Evolutionary conservation across 2,888 invertebrate genomes (phyloP).

Genomic region (Megaustenia siamemsis): DNA sequence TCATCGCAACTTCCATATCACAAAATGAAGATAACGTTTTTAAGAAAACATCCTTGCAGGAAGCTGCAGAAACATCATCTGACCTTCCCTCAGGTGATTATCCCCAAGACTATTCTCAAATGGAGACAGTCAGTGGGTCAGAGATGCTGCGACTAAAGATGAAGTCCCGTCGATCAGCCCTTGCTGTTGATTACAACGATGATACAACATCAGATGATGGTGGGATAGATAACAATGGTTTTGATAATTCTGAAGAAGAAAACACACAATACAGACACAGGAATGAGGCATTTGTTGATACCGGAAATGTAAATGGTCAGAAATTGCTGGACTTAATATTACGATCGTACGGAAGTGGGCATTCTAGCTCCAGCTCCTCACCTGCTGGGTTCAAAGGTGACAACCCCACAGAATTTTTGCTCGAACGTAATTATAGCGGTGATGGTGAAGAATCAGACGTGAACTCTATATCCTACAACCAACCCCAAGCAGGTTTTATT

Average conservation of each 20-base stretch:
- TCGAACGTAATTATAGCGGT: neutral
- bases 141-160: slow-evolving; percentile 45
- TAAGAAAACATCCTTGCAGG: neutral
- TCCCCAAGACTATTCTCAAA: slow-evolving; percentile 23
- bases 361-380: neutral
- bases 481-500: too few relatives aligned
- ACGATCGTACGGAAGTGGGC: neutral
- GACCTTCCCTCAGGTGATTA: neutral
- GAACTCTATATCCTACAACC: too few relatives aligned
- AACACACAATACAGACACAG: neutral
- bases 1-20: too few relatives aligned
- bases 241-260: neutral
- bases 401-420: neutral
- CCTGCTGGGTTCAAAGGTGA: neutral
- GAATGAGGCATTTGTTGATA: neutral
- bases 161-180: slow-evolving; percentile 17
- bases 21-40: too few relatives aligned
- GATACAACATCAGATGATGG: slow-evolving; percentile 28
- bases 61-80: neutral
- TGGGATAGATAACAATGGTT: slow-evolving; percentile 27
- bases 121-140: slow-evolving; percentile 44
- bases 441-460: neutral
- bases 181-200: slow-evolving; percentile 16
- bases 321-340: neutral
- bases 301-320: neutral